Evolutionary conservation across 2,797 vertebrate species (phyloP), one percentile per base, ranked within the genome.

Genomic region (Kryptopterus vitreolus): DNA sequence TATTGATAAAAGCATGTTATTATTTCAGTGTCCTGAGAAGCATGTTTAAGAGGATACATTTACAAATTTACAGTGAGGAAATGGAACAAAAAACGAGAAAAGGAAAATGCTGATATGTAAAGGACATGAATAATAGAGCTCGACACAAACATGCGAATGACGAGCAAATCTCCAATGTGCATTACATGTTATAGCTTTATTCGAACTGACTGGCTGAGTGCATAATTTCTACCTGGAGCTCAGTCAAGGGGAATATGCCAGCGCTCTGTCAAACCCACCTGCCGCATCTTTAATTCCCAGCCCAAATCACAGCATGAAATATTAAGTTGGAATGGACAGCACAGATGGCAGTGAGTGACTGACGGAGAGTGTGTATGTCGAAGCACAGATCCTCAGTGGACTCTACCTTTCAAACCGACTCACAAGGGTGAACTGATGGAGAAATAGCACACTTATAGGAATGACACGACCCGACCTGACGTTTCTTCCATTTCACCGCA

Each of bases 301-400:
- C 79, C 80, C 83, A 88, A 90, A 92, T 90, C 87, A 87, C 79
- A 83, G 61, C 84, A 91, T 91, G 78, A 92, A 92, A 91, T 89
- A 92, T 92, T 93, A 85, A 91, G 70, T 16, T 48, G 18, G 43
- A 38, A 5, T 24, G 78, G 80, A 70, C 66, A 55, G 80, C 24
- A 11, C 65, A 72, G 57, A 71, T 48, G 79, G 73, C 74, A 38
- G 58, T 33, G 53, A 77, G 63, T 78, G 79, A 83, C n/a, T 57
- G 55, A 58, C 33, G 1, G 55, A 16, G 20, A 43, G 77, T 81
- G 50, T 22, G 38, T 52, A 59, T 52, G 20, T 22, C 72, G 81
- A 79, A 84, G 81, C 26, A 22, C 58, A 6, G 63, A 55, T 31
- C 63, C 77, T 68, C 48, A 63, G 75, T 46, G 65, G 72, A 52